Evolutionary conservation across 2,797 vertebrate species (phyloP).

Genomic region (Zalophus californianus): DNA sequence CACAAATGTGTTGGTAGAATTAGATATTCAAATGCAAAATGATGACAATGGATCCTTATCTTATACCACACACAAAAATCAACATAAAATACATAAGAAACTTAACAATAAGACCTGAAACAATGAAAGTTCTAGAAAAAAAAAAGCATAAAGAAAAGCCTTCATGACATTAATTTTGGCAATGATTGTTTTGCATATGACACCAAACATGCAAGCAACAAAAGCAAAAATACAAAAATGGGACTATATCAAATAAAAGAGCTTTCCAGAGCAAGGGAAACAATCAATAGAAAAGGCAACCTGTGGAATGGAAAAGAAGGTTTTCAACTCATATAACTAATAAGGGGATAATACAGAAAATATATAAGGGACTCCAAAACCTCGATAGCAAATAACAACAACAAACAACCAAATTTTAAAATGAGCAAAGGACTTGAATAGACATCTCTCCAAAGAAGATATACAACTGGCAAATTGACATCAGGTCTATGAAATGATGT

Average conservation of each 20-base stretch:
- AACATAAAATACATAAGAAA: neutral
- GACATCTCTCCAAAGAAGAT: neutral
- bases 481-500: neutral
- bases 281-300: neutral
- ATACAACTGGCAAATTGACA: neutral
- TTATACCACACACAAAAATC: neutral
- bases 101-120: neutral
- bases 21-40: neutral
- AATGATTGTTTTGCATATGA: neutral
- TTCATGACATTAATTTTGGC: neutral
- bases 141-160: neutral
- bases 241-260: neutral
- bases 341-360: neutral
- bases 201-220: neutral
- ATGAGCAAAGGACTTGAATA: neutral
- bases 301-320: neutral
- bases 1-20: neutral
- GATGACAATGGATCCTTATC: neutral
- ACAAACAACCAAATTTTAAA: neutral
- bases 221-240: neutral
- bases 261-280: neutral
- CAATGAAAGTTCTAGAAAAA: neutral
- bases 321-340: neutral
- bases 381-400: neutral
- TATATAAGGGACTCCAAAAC: neutral